Base-by-base conservation (phyloP, 2,113 vertebrate species). In the Ophthalmolycus amberensis region DNA sequence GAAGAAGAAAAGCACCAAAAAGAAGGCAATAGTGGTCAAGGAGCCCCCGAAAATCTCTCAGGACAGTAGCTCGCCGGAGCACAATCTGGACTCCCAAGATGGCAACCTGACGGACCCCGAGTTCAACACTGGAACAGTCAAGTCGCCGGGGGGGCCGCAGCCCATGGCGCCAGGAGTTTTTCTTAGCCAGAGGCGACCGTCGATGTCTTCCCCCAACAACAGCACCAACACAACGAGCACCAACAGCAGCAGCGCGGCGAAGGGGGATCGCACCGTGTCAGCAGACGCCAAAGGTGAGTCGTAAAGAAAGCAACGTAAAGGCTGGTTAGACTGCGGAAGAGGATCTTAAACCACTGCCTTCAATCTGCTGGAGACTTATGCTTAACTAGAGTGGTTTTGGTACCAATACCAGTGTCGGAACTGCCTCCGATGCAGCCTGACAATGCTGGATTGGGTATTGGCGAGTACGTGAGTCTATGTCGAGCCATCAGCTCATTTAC, bases 111-210 rank as follows among this genome's bases (percentile, higher is more conserved):
- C 96, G 1, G 97, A 99, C 91, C 96, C 97, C 0, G 98, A 99
- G 91, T 98, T 98, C 91, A 96, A 94, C 27, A 95, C 95, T 2
- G 96, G 96, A 78, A 93, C 96, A 2, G 89, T 95, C 84, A 97
- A 96, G 88, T 94, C 94, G 0, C 94, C 95, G 73, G 95, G 95
- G 11, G 93, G 96, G 67, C 94, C 96, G 1, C 97, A 97, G 93
- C 97, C 98, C 85, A 98, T 98, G 97, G 97, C 97, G 5, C 98
- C 98, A 0, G 98, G 97, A 71, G 97, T 99, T 71, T 99, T 99
- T 90, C 97, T 99, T 85, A 96, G 95, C 72, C 97, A 98, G 93
- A 95, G 96, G 89, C 96, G 96, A 87, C 96, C 97, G 66, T 98
- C 97, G 12, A 92, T 96, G n/a, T 97, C 97, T 6, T 97, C 97